phyloP scores from a whole-genome alignment of 2,113 vertebrate species.

The Octodon degus region DNA sequence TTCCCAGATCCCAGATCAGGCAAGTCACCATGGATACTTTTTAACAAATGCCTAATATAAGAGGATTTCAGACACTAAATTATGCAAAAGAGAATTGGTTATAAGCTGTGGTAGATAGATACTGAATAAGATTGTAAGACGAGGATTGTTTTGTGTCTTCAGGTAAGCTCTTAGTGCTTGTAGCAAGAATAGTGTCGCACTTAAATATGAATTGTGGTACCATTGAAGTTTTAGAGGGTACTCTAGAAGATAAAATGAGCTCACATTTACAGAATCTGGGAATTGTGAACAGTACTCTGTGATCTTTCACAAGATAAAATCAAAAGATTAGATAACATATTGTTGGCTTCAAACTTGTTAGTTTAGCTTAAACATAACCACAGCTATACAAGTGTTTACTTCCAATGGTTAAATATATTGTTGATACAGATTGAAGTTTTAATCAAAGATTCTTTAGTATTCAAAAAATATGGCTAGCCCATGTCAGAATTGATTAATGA shows the following conservation, averaged over 20 bases:
- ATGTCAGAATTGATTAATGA: neutral
- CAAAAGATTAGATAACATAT: neutral
- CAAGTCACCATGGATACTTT: constrained; percentile 71
- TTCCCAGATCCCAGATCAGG: constrained; percentile 40
- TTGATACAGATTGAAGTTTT: neutral
- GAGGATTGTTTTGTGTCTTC: neutral
- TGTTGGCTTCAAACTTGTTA: neutral
- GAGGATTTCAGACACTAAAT: constrained; percentile 58
- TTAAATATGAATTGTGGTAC: neutral
- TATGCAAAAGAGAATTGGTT: constrained; percentile 29
- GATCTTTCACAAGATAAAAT: neutral
- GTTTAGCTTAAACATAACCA: neutral
- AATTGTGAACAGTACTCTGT: neutral
- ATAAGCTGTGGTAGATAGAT: neutral
- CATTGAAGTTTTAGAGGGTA: neutral
- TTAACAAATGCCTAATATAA: constrained; percentile 56
- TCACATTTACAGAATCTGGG: neutral
- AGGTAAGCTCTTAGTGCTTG: neutral
- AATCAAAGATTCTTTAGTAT: neutral
- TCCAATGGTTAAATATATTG: neutral
- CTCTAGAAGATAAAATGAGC: neutral
- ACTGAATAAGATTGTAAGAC: neutral
- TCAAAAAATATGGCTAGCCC: neutral
- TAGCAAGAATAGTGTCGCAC: neutral
- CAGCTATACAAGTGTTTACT: neutral